Evolutionary conservation across 2,888 invertebrate genomes (phyloP), one percentile per base, ranked within the genome.

Genomic region (Ophion slaviceki): DNA sequence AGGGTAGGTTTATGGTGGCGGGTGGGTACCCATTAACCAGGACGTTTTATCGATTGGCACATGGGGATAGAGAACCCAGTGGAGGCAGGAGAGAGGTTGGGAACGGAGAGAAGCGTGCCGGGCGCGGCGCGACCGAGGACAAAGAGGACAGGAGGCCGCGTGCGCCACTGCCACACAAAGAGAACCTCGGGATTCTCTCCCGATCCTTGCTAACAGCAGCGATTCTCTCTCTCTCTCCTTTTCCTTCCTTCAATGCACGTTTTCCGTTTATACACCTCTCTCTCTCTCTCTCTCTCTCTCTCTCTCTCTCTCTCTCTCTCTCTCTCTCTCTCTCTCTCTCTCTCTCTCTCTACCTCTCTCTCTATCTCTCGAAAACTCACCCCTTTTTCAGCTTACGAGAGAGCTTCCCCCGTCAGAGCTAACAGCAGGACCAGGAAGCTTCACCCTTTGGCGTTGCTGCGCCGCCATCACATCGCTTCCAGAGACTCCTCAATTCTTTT

Each of bases 91-190:
- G 14, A 36, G 59, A 72, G 74, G 28, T 11, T 17, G 40, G 17
- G 40, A 24, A 20, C n/a, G 45, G 36, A 67, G 76, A 81, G 88
- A 89, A 90, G 90, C 91, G 90, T 90, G 90, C 89, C 89, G 89
- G 40, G 74, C 88, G 74, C 68, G 75, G 75, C 70, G 45, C 76
- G 86, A 87, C 89, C 76, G 87, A 87, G 90, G 90, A 91, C 91
- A 91, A 91, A 91, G 91, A 89, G 89, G 85, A 90, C 84, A 82
- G 83, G 87, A 91, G 88, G 88, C 90, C 89, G 90, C 91, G 90
- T 90, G 91, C 90, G 91, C 90, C 90, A 90, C 89, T 90, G 90
- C 90, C 90, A 91, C 89, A 91, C 90, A 91, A 91, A 91, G 91
- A 88, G 82, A 83, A 84, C 87, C 79, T 68, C 66, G 80, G 85